phyloP scores from a whole-genome alignment of 2,797 vertebrate species.

The Mus spretus region DNA sequence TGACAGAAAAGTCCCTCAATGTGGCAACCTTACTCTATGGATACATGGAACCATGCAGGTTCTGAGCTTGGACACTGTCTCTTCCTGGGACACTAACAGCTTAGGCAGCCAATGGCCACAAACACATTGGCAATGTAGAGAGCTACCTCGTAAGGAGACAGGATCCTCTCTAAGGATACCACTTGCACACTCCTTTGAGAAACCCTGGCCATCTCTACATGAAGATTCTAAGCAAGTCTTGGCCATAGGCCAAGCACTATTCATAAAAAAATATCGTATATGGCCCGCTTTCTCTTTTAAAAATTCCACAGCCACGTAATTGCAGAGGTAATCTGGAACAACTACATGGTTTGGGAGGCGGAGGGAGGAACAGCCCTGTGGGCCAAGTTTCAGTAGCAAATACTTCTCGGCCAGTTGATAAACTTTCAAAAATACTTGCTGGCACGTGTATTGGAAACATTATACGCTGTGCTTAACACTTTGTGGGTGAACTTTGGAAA shows the following conservation, averaged over 20 bases:
- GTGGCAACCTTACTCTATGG: neutral
- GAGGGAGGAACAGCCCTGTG: neutral
- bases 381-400: conserved; percentile 70
- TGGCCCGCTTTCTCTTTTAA: neutral
- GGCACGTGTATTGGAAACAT: conserved; percentile 52
- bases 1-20: neutral
- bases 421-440: conserved; percentile 61
- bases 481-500: conserved; percentile 70
- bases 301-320: conserved; percentile 30
- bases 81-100: neutral
- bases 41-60: neutral
- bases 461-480: conserved; percentile 10
- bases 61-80: neutral
- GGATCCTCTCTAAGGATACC: neutral
- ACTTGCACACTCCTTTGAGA: neutral
- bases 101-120: neutral
- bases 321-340: conserved; percentile 56
- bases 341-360: neutral
- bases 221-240: neutral
- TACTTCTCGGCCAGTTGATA: conserved; percentile 74
- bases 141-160: neutral
- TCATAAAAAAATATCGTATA: neutral
- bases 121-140: neutral
- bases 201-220: neutral
- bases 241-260: neutral